Evolutionary conservation across 2,113 vertebrate species (phyloP).

Genomic region (Sinocyclocheilus anophthalmus): DNA sequence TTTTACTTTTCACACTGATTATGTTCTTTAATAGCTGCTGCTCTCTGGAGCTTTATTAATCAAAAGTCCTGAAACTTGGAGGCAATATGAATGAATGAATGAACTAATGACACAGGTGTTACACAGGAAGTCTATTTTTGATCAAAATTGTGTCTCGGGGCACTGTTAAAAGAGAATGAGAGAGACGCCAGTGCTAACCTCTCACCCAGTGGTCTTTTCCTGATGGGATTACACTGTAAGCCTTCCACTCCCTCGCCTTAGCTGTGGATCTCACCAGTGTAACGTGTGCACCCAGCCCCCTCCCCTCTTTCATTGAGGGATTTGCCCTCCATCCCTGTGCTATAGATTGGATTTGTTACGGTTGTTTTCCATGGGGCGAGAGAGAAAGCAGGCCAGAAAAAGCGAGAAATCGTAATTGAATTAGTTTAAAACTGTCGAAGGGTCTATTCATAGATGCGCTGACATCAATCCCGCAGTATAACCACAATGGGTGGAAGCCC

Average conservation of each 20-base stretch:
- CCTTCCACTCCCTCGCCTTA: conserved; percentile 47
- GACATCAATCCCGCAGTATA: conserved; percentile 73
- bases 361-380: conserved; percentile 64
- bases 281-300: conserved; percentile 31
- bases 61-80: not conserved
- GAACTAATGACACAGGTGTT: not conserved
- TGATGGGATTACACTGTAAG: conserved; percentile 60
- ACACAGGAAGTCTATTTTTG: not conserved
- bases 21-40: not conserved
- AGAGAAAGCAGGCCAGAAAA: conserved; percentile 65
- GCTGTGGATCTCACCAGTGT: conserved; percentile 49
- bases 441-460: conserved; percentile 77
- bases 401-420: conserved; percentile 80
- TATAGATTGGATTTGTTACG: conserved; percentile 76
- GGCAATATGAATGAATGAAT: not conserved
- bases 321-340: conserved; percentile 43
- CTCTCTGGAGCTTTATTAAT: not conserved
- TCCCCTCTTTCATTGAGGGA: conserved; percentile 37
- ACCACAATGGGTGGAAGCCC: conserved; percentile 31
- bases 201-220: conserved; percentile 48
- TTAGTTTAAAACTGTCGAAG: conserved; percentile 75
- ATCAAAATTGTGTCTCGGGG: not conserved
- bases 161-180: no score
- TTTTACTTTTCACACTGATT: not conserved
- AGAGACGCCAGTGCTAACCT: conserved; percentile 37